Conservation (phyloP, 30 jellyfish, hydroid and myxozoan species). For the Aurelia sp. region DNA sequence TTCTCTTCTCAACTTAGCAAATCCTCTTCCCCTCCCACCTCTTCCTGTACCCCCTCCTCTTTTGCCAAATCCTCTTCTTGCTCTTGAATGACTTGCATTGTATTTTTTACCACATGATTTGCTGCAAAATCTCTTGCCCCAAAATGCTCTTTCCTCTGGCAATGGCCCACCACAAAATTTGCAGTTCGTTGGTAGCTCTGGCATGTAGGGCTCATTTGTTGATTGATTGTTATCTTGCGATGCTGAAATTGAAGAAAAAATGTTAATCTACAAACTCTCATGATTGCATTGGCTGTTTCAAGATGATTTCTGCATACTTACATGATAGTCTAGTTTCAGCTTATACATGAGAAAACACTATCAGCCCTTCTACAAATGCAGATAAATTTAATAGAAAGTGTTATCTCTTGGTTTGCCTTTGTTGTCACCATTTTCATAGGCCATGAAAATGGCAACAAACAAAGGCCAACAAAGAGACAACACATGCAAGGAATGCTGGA, state of each 20-base stretch:
- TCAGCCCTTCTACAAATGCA: too few species aligned
- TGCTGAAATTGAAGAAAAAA: conserved; percentile 4
- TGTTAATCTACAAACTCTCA: too few species aligned
- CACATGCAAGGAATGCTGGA: too few species aligned
- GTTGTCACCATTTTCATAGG: too few species aligned
- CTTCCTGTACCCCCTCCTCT: conserved; percentile 65
- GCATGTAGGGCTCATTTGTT: conserved; percentile 69
- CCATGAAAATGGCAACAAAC: too few species aligned
- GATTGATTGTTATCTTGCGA: conserved; percentile 28
- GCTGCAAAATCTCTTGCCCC: conserved; percentile 99
- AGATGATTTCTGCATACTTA: too few species aligned
- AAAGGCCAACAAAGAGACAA: too few species aligned
- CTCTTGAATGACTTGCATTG: conserved; percentile 86
- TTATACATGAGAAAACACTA: too few species aligned
- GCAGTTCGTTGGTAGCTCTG: conserved; percentile 98
- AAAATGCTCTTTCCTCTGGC: conserved; percentile 94
- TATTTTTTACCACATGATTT: conserved; percentile 97
- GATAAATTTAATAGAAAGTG: too few species aligned
- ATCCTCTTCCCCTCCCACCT: conserved; percentile 78
- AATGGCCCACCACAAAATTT: conserved; percentile 95
- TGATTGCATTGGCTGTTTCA: too few species aligned
- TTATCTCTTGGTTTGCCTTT: too few species aligned
- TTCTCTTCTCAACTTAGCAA: conserved; percentile 47
- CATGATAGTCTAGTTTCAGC: too few species aligned
- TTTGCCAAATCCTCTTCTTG: conserved; percentile 75